Percentiles rank a stretch among this genome's conserved stretches.
phyloP scores from a whole-genome alignment of 2,113 vertebrate genomes.

The Clinocottus analis region DNA sequence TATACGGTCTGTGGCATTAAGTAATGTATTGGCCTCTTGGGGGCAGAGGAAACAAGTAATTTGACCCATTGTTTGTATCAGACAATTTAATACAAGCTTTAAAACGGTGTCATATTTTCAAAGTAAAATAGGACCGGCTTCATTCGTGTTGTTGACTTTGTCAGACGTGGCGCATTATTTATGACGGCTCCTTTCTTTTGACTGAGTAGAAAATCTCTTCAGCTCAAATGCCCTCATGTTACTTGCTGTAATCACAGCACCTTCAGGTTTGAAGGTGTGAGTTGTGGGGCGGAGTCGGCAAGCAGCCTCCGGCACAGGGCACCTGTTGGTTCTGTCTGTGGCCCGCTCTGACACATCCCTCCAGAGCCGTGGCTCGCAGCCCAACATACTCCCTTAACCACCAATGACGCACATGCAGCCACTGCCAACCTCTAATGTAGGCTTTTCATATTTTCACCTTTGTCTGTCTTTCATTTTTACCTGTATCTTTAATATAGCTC shows the following conservation, averaged over 20 bases:
- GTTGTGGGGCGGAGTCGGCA: conserved; percentile 46
- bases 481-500: conserved; percentile 58
- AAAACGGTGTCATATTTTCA: neutral
- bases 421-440: conserved; percentile 78
- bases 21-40: neutral
- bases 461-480: conserved; percentile 74
- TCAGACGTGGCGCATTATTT: neutral
- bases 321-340: conserved; percentile 65
- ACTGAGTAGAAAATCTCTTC: conserved; percentile 16
- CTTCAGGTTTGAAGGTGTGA: conserved; percentile 33
- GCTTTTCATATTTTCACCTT: conserved; percentile 78
- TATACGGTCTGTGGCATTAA: neutral
- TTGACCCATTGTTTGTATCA: conserved; percentile 2
- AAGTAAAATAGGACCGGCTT: neutral
- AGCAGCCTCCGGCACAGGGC: conserved; percentile 51
- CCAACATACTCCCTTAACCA: conserved; percentile 74
- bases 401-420: conserved; percentile 77
- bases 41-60: neutral
- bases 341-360: conserved; percentile 76
- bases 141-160: conserved; percentile 21
- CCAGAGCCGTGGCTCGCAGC: conserved; percentile 72
- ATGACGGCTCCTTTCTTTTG: conserved; percentile 27
- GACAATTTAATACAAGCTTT: neutral
- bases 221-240: conserved; percentile 41
- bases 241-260: conserved; percentile 48